Evolutionary conservation across 2,888 invertebrate species (phyloP), one percentile per base, ranked within the genome.

Genomic region (Luperina testacea): DNA sequence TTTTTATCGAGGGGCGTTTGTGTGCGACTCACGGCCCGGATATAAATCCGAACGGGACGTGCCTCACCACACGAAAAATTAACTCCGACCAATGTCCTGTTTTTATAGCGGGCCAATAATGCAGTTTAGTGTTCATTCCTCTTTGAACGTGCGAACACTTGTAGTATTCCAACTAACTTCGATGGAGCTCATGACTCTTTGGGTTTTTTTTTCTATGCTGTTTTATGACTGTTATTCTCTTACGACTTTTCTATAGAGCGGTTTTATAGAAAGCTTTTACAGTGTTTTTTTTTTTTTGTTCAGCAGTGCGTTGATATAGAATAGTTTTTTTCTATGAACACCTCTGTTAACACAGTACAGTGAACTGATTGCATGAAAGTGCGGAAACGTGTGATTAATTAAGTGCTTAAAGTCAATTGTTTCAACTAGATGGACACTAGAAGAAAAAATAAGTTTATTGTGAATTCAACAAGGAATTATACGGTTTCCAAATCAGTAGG

Each of bases 11-110:
- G 81, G 88, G 88, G 86, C 86, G 86, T 89, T 89, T 86, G 90
- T 87, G 88, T 88, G 87, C 91, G 87, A 87, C 85, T 90, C 93
- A 93, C 93, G 94, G 85, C 77, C 87, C 85, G 88, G 87, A 90
- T 92, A 94, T 95, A 95, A 95, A 95, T 95, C 93, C 89, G 81
- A 83, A 82, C 87, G 88, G 90, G 89, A 91, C 92, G 94, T 94
- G 92, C 89, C 89, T 91, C 86, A 89, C 92, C 91, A 90, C 91
- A 93, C 92, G 92, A 95, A 94, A 94, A 95, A 94, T 94, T 94
- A 93, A 94, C 93, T 93, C 88, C 88, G 85, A 86, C 89, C 92
- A 84, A 91, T 92, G 92, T 92, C 88, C 91, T 85, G 90, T 92
- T 94, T 94, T 92, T 92, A 93, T 90, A 88, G 89, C 87, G 63